phyloP scores from a whole-genome alignment of 2,797 vertebrate genomes.

The Myiotriccus ornatus region DNA sequence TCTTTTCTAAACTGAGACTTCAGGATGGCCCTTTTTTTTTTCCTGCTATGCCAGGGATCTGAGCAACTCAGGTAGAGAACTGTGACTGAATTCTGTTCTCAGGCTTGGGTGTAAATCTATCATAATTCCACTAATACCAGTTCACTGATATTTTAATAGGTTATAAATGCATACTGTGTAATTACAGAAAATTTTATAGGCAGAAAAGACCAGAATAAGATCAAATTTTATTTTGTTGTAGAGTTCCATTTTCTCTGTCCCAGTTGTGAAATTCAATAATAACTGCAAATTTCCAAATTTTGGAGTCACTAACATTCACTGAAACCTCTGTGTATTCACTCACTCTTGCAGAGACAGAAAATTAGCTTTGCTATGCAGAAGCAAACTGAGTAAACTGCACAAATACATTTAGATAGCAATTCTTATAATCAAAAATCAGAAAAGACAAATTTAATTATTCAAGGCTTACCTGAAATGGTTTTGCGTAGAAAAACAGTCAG shows the following conservation, averaged over 20 bases:
- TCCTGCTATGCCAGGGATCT: neutral
- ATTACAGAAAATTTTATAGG: neutral
- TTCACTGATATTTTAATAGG: neutral
- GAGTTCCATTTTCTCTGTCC: neutral
- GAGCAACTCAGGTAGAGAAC: neutral
- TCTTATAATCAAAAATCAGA: neutral
- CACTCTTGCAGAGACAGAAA: neutral
- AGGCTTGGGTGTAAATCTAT: neutral
- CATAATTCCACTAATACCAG: neutral
- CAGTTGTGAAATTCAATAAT: neutral
- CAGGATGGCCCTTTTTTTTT: neutral
- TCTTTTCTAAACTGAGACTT: neutral
- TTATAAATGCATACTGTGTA: neutral
- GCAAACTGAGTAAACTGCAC: neutral
- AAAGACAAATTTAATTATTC: neutral
- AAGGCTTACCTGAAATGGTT: neutral
- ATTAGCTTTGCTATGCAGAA: neutral
- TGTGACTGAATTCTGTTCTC: neutral
- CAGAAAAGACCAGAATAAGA: neutral
- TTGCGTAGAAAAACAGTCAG: neutral
- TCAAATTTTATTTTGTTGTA: neutral
- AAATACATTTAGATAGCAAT: neutral
- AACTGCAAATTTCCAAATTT: neutral
- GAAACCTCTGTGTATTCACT: neutral
- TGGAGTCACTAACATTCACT: neutral